Evolutionary conservation across 2,797 vertebrate genomes (phyloP), one percentile per base, ranked within the genome.

Genomic region (Pempheris klunzingeri): DNA sequence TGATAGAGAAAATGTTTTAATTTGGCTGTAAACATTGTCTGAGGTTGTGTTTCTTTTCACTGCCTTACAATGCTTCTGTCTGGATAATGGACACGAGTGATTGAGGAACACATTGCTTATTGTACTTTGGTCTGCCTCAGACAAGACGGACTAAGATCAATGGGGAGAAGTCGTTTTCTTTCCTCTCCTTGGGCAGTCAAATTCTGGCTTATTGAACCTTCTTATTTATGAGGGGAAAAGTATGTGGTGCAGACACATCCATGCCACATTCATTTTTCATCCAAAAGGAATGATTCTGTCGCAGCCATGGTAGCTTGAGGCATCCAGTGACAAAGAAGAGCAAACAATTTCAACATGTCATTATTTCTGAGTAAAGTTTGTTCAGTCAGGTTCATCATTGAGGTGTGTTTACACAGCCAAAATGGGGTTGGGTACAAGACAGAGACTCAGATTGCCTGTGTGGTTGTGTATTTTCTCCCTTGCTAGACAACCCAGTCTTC

Each of bases 61-160:
- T 7, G 36, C 12, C 44, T 61, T 22, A 11, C n/a, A 64, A 52
- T 63, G 58, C 32, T 26, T 74, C 55, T 50, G 74, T 61, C 64
- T 72, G 58, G 64, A 71, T 36, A 61, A 46, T 63, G 26, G 53
- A 62, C 64, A 54, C 1, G 1, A 68, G 52, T 53, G 69, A 71
- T 18, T 38, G 53, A 77, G 44, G 64, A 71, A 75, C 69, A 80
- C 28, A 9, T 7, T 24, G 60, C 28, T 79, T 70, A 57, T 75
- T 81, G 63, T 78, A 32, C 74, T 76, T 68, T 44, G 55, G 43
- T 76, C 70, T 13, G 43, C 49, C 65, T 82, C 58, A 68, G 60
- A 71, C 62, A 64, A 69, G 44, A 67, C 13, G 12, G 71, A 38
- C 26, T 71, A 17, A 79, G 89, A 90, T 89, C 88, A 86, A 87